Percentiles rank a stretch among this genome's conserved stretches.
Conservation (phyloP, 2,888 invertebrate genomes). For the Strigamia transsilvanica region DNA sequence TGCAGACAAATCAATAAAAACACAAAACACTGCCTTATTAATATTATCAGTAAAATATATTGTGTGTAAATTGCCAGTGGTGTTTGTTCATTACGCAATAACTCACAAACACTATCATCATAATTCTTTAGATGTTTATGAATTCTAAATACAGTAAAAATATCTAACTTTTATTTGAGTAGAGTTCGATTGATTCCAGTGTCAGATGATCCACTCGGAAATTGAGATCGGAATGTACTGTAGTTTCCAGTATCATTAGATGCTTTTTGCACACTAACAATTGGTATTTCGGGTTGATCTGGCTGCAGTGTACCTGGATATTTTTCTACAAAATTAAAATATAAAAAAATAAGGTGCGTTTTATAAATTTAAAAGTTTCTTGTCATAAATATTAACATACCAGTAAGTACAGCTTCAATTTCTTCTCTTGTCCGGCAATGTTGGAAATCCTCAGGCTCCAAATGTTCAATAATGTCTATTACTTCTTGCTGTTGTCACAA, state of each 20-base stretch:
- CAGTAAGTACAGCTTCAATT: slow-evolving; percentile 51
- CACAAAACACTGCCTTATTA: background rate
- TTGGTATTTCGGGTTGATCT: slow-evolving; percentile 23
- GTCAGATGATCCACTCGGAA: background rate
- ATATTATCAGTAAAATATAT: background rate
- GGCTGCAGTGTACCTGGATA: slow-evolving; percentile 36
- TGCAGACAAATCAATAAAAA: background rate
- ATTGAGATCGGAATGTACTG: slow-evolving; percentile 45
- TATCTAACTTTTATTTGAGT: slow-evolving; percentile 30
- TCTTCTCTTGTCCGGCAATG: slow-evolving; percentile 53
- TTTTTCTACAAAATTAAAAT: slow-evolving; percentile 37
- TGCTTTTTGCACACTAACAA: background rate
- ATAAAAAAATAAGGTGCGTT: background rate
- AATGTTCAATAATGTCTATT: slow-evolving; percentile 50
- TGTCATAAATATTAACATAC: background rate
- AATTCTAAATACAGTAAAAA: background rate
- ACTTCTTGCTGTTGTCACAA: slow-evolving; percentile 50
- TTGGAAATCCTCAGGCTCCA: slow-evolving; percentile 54
- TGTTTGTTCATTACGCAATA: background rate
- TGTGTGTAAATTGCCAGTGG: background rate
- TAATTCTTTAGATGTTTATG: background rate
- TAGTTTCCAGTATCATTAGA: background rate
- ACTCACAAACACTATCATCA: background rate
- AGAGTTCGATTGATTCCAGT: slow-evolving; percentile 1
- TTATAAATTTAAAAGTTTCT: background rate